Evolutionary conservation across 2,113 vertebrate genomes (phyloP), one percentile per base, ranked within the genome.

Genomic region (Myocastor coypus): DNA sequence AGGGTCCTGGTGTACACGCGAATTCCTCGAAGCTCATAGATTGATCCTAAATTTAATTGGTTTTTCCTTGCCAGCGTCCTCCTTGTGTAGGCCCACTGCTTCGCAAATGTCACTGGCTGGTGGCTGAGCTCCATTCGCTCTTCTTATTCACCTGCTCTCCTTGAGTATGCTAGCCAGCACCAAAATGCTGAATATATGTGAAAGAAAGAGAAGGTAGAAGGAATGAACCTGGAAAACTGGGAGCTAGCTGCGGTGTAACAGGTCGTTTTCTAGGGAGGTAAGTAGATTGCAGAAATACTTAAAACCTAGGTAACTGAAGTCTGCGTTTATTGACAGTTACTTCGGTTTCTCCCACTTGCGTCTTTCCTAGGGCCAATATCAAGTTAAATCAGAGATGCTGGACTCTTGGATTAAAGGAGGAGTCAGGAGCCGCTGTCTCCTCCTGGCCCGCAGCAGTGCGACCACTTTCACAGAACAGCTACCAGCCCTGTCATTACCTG

Each of bases 271-370:
- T 89, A 78, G 66, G 57, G 11, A 34, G 34, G 28, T 71, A 88
- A 92, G 61, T 93, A 42, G 63, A 71, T 85, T 94, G 93, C 73
- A 91, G 73, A 96, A 78, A 84, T 42, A 96, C 75, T 95, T 89
- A 37, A 87, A 91, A 89, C 59, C 13, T 63, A 22, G 61, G 57
- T 75, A 92, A 97, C 19, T 83, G 63, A 92, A 87, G 42, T 63
- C 50, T 71, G 46, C 16, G 68, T 93, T 94, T 91, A 81, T 81
- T 86, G 81, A 95, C 63, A 84, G 64, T 26, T 93, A 94, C 32
- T 89, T 92, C 32, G 63, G 57, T 20, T 78, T 52, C 50, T 86
- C 83, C 52, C 11, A 63, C 26, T 94, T 94, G 32, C 46, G 61
- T 92, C 75, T 96, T 50, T 57, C 32, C 32, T 83, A 94, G 83